Percentiles rank a stretch among this genome's conserved stretches.
phyloP scores from a whole-genome alignment of 1,140 invertebrate species.

The Popillia japonica region DNA sequence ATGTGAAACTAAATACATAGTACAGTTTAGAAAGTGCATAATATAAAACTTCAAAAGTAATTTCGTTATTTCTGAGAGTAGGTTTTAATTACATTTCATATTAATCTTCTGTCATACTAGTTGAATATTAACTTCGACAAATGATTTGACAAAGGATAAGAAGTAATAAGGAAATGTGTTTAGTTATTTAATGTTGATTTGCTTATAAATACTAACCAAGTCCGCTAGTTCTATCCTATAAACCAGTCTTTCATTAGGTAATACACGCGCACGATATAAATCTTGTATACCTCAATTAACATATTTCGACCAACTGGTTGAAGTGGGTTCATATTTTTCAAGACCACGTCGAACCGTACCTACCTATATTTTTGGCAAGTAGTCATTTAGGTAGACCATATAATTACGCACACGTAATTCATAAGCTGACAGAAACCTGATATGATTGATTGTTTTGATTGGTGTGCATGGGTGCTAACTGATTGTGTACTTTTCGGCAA shows the following conservation, averaged over 20 bases:
- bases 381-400: not conserved
- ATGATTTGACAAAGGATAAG: not conserved
- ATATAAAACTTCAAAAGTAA: too few species aligned
- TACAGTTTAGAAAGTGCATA: too few species aligned
- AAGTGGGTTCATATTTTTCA: constrained; percentile 13
- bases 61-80: too few species aligned
- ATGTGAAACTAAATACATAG: too few species aligned
- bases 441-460: not conserved
- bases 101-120: too few species aligned
- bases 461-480: too few species aligned
- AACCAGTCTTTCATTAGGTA: constrained; percentile 13
- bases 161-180: not conserved
- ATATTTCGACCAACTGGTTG: constrained; percentile 15
- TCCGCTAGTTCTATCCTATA: not conserved
- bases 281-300: not conserved
- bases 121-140: too few species aligned
- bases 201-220: not conserved
- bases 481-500: too few species aligned
- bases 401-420: not conserved
- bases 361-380: constrained; percentile 6
- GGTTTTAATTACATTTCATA: too few species aligned
- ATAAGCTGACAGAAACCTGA: not conserved
- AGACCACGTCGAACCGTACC: constrained; percentile 21
- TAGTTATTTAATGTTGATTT: not conserved
- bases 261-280: not conserved